Percentiles rank a stretch among this genome's conserved stretches.
Evolutionary conservation across 1,140 invertebrate genomes (phyloP).

Genomic region (Liolophura sinensis): DNA sequence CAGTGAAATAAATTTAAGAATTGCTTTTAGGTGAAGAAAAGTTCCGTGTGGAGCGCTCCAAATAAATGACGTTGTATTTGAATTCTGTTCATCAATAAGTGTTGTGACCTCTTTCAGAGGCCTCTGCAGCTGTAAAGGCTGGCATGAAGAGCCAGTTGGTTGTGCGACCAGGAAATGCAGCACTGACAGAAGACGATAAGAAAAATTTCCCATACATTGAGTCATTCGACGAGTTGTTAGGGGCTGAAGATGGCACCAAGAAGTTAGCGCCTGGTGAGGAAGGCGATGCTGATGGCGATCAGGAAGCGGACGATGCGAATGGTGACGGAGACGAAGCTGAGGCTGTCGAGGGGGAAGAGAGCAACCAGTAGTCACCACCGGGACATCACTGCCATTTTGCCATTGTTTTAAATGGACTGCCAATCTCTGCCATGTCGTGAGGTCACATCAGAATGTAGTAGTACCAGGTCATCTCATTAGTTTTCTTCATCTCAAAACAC

Average conservation of each 20-base stretch:
- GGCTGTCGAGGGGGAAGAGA: conserved; percentile 1
- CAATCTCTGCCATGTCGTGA: no score
- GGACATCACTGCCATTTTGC: no score
- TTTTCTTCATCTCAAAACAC: no score
- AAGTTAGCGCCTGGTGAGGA: conserved; percentile 12
- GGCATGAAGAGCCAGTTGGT: conserved; percentile 73
- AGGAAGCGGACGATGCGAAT: conserved; percentile 4
- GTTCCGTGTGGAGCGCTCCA: no score
- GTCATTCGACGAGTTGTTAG: conserved; percentile 61
- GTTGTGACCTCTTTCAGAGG: conserved; percentile 66
- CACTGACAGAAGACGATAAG: conserved; percentile 67
- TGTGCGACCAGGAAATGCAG: conserved; percentile 75
- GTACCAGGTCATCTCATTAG: no score
- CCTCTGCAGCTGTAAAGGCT: conserved; percentile 74
- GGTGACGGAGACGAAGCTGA: not conserved
- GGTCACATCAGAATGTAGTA: no score
- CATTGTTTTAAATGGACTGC: no score
- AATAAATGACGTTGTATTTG: no score
- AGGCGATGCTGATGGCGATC: conserved; percentile 21
- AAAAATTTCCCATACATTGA: conserved; percentile 65
- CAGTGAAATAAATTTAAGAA: no score
- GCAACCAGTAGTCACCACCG: not conserved
- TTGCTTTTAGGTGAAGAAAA: no score
- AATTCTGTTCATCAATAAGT: not conserved
- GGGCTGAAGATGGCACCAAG: conserved; percentile 44